Percentiles rank a stretch among this genome's conserved stretches.
Evolutionary conservation across 2,888 invertebrate species (phyloP).

Genomic region (Ophion ventricosus): DNA sequence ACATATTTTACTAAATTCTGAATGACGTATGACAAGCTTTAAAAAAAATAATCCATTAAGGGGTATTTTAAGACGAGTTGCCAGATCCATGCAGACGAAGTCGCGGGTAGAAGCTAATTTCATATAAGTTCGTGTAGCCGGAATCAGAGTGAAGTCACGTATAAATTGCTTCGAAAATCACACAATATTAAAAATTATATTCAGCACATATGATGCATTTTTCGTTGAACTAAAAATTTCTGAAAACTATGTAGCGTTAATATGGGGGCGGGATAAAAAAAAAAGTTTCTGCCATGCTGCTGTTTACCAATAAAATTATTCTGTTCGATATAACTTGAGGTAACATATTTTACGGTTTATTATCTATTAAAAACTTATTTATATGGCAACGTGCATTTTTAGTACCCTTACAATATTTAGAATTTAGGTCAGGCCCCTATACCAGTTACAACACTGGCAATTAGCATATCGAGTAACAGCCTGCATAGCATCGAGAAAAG

Average conservation of each 20-base stretch:
- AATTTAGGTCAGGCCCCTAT: conserved; percentile 26
- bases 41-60: too few relatives aligned
- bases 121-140: background rate
- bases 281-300: background rate
- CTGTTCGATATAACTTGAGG: background rate
- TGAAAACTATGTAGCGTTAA: background rate
- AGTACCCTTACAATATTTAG: conserved; percentile 1
- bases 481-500: background rate
- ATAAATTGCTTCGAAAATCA: background rate
- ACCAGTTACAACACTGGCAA: background rate
- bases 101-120: too few relatives aligned
- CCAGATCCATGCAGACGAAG: too few relatives aligned
- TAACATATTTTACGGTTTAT: background rate
- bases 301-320: background rate
- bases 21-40: too few relatives aligned
- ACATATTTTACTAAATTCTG: too few relatives aligned
- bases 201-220: background rate
- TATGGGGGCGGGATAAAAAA: background rate
- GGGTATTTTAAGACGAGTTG: too few relatives aligned
- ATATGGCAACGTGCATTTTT: background rate
- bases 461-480: background rate
- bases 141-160: background rate
- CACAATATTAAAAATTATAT: background rate
- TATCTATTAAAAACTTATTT: background rate
- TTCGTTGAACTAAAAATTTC: background rate